Base-by-base conservation (phyloP, 2,113 vertebrate species). In the Ornithorhynchus anatinus region DNA sequence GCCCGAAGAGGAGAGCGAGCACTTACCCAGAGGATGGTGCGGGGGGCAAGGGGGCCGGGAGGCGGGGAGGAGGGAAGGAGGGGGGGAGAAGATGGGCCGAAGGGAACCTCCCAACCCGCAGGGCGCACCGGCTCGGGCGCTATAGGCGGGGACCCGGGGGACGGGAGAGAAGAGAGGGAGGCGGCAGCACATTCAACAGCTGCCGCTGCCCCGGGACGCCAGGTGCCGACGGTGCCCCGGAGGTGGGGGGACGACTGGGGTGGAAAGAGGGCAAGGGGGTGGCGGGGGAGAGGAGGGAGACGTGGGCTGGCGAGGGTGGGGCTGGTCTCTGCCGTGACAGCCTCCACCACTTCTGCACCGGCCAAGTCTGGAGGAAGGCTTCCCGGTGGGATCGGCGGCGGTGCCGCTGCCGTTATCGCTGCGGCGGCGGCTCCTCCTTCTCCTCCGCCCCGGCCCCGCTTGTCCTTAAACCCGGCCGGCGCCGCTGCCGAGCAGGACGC, bases 11-110 rank as follows among this genome's bases (percentile, higher is more conserved):
- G 45, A 32, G 17, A 3, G 44, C 27, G n/a, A 22, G 57, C 77
- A 83, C 88, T 86, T 69, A 88, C 86, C 70, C 52, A 12, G 3
- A 66, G 82, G 72, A 69, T 2, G 59, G 16, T 50, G 3, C 51
- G 22, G 1, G 66, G 40, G 20, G 58, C 27, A 22, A 48, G 54
- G 3, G 66, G 45, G 3, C 71, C 38, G 1, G 31, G 6, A 5
- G 57, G 36, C 15, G 10, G 32, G n/a, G 45, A 19, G 19, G 43
- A 19, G 35, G 27, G 31, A 32, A 38, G 62, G 38, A 20, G 32
- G 13, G 22, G 0, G 2, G 53, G 5, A 4, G 10, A 29, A 7
- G 25, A 4, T 20, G 37, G 37, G 17, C 27, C 0, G 56, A 52
- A 40, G 31, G 33, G 66, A 23, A 59, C 65, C 71, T 59, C 69